Evolutionary conservation across 2,113 vertebrate species (phyloP).

Genomic region (Mesembrinibis cayennensis): DNA sequence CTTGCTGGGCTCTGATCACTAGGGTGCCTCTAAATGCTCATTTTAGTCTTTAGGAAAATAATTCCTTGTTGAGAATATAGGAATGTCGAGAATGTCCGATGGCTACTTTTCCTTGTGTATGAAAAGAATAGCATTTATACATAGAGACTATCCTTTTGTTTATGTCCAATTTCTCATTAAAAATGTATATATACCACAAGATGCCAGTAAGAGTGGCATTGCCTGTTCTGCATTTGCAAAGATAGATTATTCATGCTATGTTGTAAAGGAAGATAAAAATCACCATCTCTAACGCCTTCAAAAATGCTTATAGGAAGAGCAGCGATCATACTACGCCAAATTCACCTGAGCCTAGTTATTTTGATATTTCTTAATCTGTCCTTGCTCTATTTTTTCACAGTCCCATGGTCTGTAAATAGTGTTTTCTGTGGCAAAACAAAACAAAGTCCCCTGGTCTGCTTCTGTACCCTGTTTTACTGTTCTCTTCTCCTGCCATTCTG

Average conservation of each 20-base stretch:
- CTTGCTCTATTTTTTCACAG: neutral
- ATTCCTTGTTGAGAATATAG: neutral
- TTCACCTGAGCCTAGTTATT: neutral
- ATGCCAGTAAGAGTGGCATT: neutral
- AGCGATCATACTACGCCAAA: neutral
- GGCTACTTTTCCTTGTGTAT: neutral
- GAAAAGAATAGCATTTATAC: neutral
- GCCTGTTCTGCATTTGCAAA: neutral
- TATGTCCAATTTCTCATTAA: neutral
- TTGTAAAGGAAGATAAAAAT: conserved; percentile 1
- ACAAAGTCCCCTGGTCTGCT: neutral
- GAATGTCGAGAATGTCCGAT: neutral
- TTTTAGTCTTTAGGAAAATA: neutral
- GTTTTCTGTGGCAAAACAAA: neutral
- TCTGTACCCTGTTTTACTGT: neutral
- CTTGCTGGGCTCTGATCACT: neutral
- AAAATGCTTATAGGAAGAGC: neutral
- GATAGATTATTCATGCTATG: neutral
- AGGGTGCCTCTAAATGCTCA: neutral
- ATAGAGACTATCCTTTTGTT: neutral
- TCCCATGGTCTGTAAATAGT: neutral
- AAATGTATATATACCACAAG: neutral
- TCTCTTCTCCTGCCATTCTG: neutral
- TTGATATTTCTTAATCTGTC: neutral
- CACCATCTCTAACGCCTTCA: neutral